Base-by-base conservation (phyloP, 2,888 invertebrate species). In the Apodemia duryi region DNA sequence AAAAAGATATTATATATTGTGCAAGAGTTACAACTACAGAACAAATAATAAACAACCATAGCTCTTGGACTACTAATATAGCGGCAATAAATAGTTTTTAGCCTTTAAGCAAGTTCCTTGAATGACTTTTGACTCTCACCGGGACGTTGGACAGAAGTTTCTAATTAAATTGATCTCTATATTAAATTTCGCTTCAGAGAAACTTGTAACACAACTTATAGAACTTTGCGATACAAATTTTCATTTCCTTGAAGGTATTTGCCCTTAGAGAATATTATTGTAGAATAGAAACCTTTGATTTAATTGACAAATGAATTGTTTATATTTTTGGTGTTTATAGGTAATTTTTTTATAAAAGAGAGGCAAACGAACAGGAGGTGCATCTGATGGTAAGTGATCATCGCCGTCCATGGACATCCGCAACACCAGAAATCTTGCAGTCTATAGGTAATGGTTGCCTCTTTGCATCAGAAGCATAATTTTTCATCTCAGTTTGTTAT, bases 121-220 rank as follows among this genome's bases (percentile, higher is more conserved):
- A 32, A 60, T 35, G 57, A 60, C 57, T 60, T 35, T 32, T 60
- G 57, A 60, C 57, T 60, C 57, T 60, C 11, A 35, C 35, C 32
- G 4, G 32, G 57, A 60, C 35, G 29, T 60, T 6, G 32, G 57
- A 11, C 32, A 60, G 57, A 60, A 60, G 57, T 60, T 60, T 60
- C 57, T 60, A 60, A 60, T 60, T 60, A 60, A 60, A 60, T 60
- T 60, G 57, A 60, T 60, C 54, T 60, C 57, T 32, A 60, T 60
- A 60, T 60, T 60, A 60, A 60, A 60, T 60, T 35, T 32, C 57
- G 13, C 32, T 60, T 60, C 57, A 13, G 13, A 60, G 57, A 60
- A 60, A 60, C 57, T 60, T 60, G 29, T 13, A 35, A 57, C 32
- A 57, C 32, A 57, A 57, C 35, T 57, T 57, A 32, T 57, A 57